A percentile compares a stretch with the other conserved stretches of the same genome.
Conservation (phyloP, 2,888 invertebrate genomes). For the Drosophila phalerata region DNA sequence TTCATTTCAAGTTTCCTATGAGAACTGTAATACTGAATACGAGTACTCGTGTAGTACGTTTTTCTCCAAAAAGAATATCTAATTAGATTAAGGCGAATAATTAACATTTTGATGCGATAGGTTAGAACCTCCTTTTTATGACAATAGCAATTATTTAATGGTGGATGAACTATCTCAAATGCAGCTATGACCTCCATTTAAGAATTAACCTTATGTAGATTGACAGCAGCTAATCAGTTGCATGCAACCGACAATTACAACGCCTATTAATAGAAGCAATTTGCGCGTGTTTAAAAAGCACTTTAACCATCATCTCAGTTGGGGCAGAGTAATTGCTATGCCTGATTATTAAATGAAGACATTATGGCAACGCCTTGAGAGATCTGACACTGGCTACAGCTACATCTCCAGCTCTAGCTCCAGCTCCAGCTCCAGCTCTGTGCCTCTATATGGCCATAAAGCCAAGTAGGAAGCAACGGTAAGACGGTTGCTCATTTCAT, state of each 20-base stretch:
- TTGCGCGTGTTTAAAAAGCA: slow-evolving; percentile 54
- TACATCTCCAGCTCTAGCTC: background rate
- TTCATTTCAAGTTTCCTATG: slow-evolving; percentile 8
- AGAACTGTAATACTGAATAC: slow-evolving; percentile 8
- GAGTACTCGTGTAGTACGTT: background rate
- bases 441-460: slow-evolving; percentile 45
- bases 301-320: slow-evolving; percentile 39
- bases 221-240: slow-evolving; percentile 63
- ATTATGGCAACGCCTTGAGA: slow-evolving; percentile 68
- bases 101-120: slow-evolving; percentile 26
- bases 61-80: slow-evolving; percentile 13
- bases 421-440: background rate
- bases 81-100: slow-evolving; percentile 15
- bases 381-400: slow-evolving; percentile 1
- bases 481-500: slow-evolving; percentile 71
- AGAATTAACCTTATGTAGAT: slow-evolving; percentile 39
- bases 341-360: slow-evolving; percentile 77
- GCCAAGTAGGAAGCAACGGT: slow-evolving; percentile 58
- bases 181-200: slow-evolving; percentile 14
- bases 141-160: slow-evolving; percentile 13
- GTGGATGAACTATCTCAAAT: slow-evolving; percentile 1
- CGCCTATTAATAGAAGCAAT: slow-evolving; percentile 68
- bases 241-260: slow-evolving; percentile 71
- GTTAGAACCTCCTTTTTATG: slow-evolving; percentile 11
- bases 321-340: slow-evolving; percentile 50